These are phyloP conservation scores for Epinephelus fuscoguttatus DNA, from an alignment of 2,113 vertebrate species.

Conservation along the genomic window DNA sequence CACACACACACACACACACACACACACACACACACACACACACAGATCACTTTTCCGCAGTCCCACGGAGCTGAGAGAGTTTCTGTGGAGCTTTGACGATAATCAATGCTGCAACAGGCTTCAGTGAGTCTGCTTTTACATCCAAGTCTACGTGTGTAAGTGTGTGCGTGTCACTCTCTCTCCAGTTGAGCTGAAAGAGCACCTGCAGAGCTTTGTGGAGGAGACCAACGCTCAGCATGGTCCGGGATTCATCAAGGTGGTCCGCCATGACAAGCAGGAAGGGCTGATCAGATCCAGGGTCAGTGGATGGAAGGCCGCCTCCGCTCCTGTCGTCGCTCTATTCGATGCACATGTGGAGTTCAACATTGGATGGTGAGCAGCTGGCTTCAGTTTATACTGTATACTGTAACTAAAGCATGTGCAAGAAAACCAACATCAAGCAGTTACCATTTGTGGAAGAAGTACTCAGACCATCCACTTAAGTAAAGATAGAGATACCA, in stretches of 20 bases:
- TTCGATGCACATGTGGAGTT: conserved; percentile 98
- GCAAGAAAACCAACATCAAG: no score
- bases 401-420: no score
- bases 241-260: conserved; percentile 92
- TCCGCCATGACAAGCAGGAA: conserved; percentile 92
- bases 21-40: neutral
- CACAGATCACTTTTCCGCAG: neutral
- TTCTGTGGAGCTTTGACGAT: conserved; percentile 14
- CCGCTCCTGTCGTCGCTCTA: conserved; percentile 92
- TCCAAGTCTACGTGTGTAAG: conserved; percentile 17
- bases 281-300: conserved; percentile 95
- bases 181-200: conserved; percentile 93
- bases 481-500: no score
- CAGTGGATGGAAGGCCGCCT: conserved; percentile 93
- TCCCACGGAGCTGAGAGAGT: neutral
- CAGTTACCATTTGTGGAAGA: no score
- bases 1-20: no score
- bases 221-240: conserved; percentile 87
- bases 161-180: conserved; percentile 30
- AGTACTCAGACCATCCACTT: no score
- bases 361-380: conserved; percentile 92
- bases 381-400: neutral
- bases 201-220: conserved; percentile 90
- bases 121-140: conserved; percentile 11
- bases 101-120: conserved; percentile 13